phyloP scores from a whole-genome alignment of 1,140 invertebrate genomes.

The Drosophila carrolli region DNA sequence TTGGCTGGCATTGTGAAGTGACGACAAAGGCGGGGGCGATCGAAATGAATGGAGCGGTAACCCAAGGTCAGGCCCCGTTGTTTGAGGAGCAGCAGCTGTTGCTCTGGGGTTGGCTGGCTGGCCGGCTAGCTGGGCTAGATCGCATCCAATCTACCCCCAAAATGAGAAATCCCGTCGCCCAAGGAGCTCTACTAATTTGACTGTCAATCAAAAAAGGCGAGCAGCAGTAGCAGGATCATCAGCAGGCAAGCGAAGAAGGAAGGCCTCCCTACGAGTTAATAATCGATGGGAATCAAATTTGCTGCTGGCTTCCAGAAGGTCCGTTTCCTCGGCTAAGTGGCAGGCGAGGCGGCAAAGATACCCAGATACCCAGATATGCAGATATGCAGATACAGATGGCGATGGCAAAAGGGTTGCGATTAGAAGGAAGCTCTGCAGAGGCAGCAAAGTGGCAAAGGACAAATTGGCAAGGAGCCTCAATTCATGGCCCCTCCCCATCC shows the following conservation, averaged over 20 bases:
- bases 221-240: conserved; percentile 9
- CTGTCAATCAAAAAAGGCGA: conserved; percentile 74
- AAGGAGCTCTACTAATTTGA: conserved; percentile 68
- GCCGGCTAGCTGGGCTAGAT: conserved; percentile 4
- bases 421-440: conserved; percentile 33
- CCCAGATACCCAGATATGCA: conserved; percentile 10
- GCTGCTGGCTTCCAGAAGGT: conserved; percentile 30
- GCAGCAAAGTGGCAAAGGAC: conserved; percentile 48
- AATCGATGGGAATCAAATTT: conserved; percentile 84
- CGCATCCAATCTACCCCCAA: conserved; percentile 19
- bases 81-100: conserved; percentile 6
- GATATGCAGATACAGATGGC: conserved; percentile 14
- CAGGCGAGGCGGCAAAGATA: conserved; percentile 25
- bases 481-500: conserved; percentile 10
- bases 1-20: conserved; percentile 15
- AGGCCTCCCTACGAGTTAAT: conserved; percentile 44
- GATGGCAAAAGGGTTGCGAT: conserved; percentile 40
- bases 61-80: conserved; percentile 42
- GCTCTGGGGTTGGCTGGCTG: conserved; percentile 2
- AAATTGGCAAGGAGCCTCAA: conserved; percentile 55
- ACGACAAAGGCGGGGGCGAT: conserved; percentile 47
- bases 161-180: conserved; percentile 5
- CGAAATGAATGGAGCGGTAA: conserved; percentile 34
- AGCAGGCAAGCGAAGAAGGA: conserved; percentile 7
- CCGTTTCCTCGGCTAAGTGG: conserved; percentile 1